Evolutionary conservation across 1,140 invertebrate genomes (phyloP), one percentile per base, ranked within the genome.

Genomic region (Limonius californicus): DNA sequence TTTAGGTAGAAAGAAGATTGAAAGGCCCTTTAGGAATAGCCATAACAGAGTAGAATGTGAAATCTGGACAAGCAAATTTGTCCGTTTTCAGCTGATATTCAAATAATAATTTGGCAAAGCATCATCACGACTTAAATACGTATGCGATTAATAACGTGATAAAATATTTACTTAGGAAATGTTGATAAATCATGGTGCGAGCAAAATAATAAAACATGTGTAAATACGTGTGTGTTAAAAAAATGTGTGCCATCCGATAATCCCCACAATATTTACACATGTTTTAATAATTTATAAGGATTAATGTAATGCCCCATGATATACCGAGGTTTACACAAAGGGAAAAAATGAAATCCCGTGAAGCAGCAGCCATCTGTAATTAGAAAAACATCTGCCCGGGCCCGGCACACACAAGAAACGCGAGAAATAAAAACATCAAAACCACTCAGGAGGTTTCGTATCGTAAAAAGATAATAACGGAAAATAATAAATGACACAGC

Each of bases 261-360:
- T 50, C 45, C 16, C 15, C 45, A 50, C 2, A 50, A 50, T 50
- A 50, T 50, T 50, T 50, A 18, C 45, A 50, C 45, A 50, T 50
- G 45, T 50, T 50, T 50, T 50, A 19, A 18, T 50, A 50, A 50
- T 50, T 50, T 50, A 50, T 50, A 50, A 50, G 45, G 45, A 50
- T 50, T 50, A 50, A 21, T 21, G 16, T 50, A 50, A 50, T 50
- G 2, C 45, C 14, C 7, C 16, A 21, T 50, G 45, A 50, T 50
- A 50, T 19, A 50, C 14, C 7, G 14, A 50, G 7, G 45, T 6
- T 50, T 50, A 21, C 14, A 50, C n/a, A 50, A 18, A 50, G 20
- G 45, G 20, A 21, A 50, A 50, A 50, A 21, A 50, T 19, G n/a
- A 50, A 18, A 21, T 7, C 45, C 45, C 45, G 14, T 21, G 9